These are phyloP conservation scores for Esox lucius DNA, from an alignment of 2,797 vertebrate genomes.

Conservation along the genomic window DNA sequence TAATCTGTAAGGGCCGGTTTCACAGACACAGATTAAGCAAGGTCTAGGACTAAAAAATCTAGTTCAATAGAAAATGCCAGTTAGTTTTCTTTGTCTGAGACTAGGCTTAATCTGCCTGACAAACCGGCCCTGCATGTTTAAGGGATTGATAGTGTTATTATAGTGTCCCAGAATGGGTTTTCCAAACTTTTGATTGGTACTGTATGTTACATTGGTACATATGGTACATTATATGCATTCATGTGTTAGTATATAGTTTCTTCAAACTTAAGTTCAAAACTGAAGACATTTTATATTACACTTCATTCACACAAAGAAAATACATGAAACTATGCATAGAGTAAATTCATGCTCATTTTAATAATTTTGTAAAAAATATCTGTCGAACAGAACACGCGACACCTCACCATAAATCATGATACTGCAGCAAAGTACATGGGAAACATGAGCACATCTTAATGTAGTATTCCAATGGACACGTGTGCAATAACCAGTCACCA, in stretches of 20 bases:
- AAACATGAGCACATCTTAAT: slow-evolving; percentile 76
- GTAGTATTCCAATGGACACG: slow-evolving; percentile 80
- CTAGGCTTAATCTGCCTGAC: too few relatives aligned
- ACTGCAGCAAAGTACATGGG: slow-evolving; percentile 75
- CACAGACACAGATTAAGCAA: too few relatives aligned
- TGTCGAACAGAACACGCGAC: slow-evolving; percentile 88
- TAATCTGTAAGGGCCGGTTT: too few relatives aligned
- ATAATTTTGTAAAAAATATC: slow-evolving; percentile 92
- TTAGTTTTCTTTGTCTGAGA: too few relatives aligned
- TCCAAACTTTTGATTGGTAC: too few relatives aligned
- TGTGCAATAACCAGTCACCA: slow-evolving; percentile 86
- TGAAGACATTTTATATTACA: not conserved
- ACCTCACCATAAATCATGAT: slow-evolving; percentile 84
- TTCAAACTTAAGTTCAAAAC: not conserved
- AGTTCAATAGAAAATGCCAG: too few relatives aligned
- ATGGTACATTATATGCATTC: too few relatives aligned
- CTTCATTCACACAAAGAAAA: slow-evolving; percentile 1
- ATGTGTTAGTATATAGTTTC: not conserved
- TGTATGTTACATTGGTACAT: too few relatives aligned
- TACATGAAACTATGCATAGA: slow-evolving; percentile 21
- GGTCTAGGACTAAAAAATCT: too few relatives aligned
- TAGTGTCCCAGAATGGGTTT: too few relatives aligned
- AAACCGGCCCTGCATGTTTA: too few relatives aligned
- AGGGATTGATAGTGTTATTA: too few relatives aligned
- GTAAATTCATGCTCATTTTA: slow-evolving; percentile 89